Evolutionary conservation across 2,888 invertebrate genomes (phyloP).

Genomic region (Orchesella flavescens): DNA sequence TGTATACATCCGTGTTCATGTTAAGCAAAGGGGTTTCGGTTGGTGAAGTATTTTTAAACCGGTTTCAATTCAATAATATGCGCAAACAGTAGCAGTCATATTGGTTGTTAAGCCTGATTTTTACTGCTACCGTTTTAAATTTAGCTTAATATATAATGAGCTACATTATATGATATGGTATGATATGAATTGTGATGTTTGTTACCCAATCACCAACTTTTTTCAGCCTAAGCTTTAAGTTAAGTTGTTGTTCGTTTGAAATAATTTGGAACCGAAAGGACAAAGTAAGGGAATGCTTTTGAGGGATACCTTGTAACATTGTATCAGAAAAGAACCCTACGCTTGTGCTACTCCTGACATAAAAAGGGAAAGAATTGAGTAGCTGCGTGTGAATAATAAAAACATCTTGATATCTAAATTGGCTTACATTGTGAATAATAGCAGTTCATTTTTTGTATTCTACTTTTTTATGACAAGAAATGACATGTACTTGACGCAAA

Average conservation of each 20-base stretch:
- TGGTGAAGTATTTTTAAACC: neutral
- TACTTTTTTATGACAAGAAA: conserved; percentile 64
- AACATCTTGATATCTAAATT: conserved; percentile 71
- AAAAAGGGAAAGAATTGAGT: conserved; percentile 14
- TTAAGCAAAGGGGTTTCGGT: neutral
- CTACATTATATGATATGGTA: neutral
- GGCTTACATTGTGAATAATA: conserved; percentile 45
- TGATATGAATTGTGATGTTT: neutral
- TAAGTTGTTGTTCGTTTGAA: neutral
- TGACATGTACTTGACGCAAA: conserved; percentile 72
- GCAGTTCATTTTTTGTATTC: conserved; percentile 55
- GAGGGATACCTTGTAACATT: neutral
- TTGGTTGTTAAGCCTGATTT: neutral
- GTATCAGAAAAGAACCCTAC: neutral
- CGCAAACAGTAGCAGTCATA: neutral
- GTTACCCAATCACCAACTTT: neutral
- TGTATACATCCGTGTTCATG: neutral
- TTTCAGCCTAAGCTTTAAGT: too few species aligned
- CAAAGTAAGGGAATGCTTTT: neutral
- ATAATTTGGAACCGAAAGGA: too few species aligned
- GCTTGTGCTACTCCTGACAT: neutral
- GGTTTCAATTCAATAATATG: neutral
- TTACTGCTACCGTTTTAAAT: neutral
- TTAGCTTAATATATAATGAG: neutral
- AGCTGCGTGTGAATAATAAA: conserved; percentile 66